Base-by-base conservation (phyloP, 2,888 invertebrate species). In the Liopterus haemorrhoidalis region DNA sequence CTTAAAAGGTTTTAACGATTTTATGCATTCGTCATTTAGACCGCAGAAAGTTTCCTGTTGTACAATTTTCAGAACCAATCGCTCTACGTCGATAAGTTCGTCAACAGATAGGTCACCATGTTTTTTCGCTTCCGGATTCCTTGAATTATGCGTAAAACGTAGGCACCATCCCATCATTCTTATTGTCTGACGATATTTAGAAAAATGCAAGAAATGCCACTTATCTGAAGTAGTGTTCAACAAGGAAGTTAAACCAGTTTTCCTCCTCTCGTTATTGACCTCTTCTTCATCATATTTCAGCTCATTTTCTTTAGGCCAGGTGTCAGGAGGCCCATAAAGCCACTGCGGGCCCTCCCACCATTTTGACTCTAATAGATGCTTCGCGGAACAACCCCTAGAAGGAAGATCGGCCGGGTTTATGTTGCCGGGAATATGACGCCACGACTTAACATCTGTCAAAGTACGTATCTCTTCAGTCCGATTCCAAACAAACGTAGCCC, bases 301-400 rank as follows among this genome's bases (percentile, higher is more conserved):
- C 3, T 48, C 5, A 1, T 37, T 11, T 4, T n/a, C 22, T 6
- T 12, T 22, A 4, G 60, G 58, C 58, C 59, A 60, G 4, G 41
- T 5, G 15, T 51, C 42, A 16, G 41, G 33, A 6, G 41, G 6
- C 18, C 41, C 11, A 19, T 40, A 41, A 9, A 62, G 40, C 60
- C 59, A 61, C 2, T 36, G n/a, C 5, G 60, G 59, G 3, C 59
- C 60, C 49, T 54, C 49, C 59, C 57, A 62, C 60, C 60, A 62
- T 51, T 38, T 35, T 2, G 54, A 50, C 15, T 56, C 44, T 4
- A 56, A 6, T 3, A 61, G 48, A 15, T 54, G 37, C 30, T 46
- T 35, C 1, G 54, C 46, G 11, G 33, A 35, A 42, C 59, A 60
- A 2, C 59, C 61, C 35, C 60, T 36, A 1, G 58, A 59, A 4